Conservation (phyloP, 2,888 invertebrate genomes). For the Temnothorax unifasciatus region DNA sequence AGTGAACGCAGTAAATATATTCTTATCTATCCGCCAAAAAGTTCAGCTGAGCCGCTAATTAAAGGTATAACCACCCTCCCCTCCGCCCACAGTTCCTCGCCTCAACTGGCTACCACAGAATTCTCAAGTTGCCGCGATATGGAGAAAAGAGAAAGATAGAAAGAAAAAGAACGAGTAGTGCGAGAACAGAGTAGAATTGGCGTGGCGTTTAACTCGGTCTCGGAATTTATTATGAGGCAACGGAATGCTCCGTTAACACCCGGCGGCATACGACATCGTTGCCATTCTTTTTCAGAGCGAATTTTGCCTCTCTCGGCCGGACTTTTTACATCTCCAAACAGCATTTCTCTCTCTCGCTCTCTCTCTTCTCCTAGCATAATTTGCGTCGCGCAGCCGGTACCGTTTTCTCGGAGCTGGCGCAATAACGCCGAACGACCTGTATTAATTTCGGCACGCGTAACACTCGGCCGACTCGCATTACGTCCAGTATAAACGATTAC, state of each 20-base stretch:
- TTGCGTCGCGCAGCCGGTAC: constrained; percentile 43
- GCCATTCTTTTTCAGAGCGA: constrained; percentile 36
- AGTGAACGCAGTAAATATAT: constrained; percentile 80
- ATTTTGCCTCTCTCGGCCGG: not conserved
- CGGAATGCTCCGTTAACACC: constrained; percentile 64
- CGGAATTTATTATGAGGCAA: constrained; percentile 73
- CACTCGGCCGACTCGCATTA: constrained; percentile 66
- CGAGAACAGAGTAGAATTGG: constrained; percentile 36
- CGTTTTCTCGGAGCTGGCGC: constrained; percentile 11
- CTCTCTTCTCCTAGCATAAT: constrained; percentile 11
- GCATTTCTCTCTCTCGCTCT: constrained; percentile 13
- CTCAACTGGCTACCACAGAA: constrained; percentile 49
- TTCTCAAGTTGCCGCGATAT: constrained; percentile 63
- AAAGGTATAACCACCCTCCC: constrained; percentile 80
- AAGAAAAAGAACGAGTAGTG: constrained; percentile 10
- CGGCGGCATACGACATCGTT: constrained; percentile 54
- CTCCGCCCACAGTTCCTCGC: constrained; percentile 27
- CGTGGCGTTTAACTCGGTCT: constrained; percentile 67
- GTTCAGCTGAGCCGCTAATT: constrained; percentile 82
- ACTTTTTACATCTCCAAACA: constrained; percentile 46
- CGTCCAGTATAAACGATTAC: constrained; percentile 66
- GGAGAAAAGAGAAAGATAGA: constrained; percentile 26
- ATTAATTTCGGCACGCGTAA: constrained; percentile 69
- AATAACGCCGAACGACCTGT: constrained; percentile 56
- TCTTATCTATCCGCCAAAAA: constrained; percentile 84